Evolutionary conservation across 2,888 invertebrate species (phyloP).

Genomic region (Pharmacophagus antenor): DNA sequence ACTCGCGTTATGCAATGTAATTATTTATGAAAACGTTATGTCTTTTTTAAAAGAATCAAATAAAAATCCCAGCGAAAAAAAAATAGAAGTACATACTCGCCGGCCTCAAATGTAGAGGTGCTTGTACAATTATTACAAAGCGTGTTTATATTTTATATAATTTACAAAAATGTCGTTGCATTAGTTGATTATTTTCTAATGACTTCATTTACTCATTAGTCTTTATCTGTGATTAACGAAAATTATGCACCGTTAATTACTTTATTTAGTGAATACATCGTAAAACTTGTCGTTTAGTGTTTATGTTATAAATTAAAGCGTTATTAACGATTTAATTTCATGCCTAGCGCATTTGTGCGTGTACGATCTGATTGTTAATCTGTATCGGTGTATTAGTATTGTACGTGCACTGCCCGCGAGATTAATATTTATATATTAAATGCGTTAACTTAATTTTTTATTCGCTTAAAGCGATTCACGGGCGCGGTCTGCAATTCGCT

Average conservation of each 20-base stretch:
- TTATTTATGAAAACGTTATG: not conserved
- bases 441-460: too few species aligned
- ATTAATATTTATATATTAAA: not conserved
- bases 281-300: constrained; percentile 18
- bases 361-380: not conserved
- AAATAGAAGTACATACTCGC: constrained; percentile 1
- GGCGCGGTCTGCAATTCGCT: too few species aligned
- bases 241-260: not conserved
- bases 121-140: not conserved
- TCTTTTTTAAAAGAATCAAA: not conserved
- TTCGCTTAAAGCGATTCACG: too few species aligned
- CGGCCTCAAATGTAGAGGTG: constrained; percentile 10
- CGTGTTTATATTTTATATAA: not conserved
- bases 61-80: not conserved
- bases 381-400: not conserved
- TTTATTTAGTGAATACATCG: constrained; percentile 4
- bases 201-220: not conserved
- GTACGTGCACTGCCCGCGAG: not conserved
- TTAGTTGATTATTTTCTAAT: not conserved
- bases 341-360: not conserved
- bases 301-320: constrained; percentile 19
- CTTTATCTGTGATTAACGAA: not conserved
- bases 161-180: constrained; percentile 3
- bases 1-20: constrained; percentile 1
- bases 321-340: not conserved